These are phyloP conservation scores for Centrocercus urophasianus DNA, from an alignment of 2,113 vertebrate genomes.

Conservation along the genomic window DNA sequence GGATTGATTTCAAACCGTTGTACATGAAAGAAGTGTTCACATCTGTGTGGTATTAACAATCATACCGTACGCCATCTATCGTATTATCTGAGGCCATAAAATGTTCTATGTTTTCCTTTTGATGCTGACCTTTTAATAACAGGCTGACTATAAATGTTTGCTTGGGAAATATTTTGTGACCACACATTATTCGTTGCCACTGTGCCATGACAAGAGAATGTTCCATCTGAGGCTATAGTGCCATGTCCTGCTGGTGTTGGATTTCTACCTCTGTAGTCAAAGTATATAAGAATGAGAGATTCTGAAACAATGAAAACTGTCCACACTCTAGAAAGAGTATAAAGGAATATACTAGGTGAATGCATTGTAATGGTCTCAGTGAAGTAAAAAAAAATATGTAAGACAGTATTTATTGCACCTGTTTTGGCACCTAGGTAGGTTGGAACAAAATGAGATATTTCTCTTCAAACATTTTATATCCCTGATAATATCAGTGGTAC, in stretches of 20 bases:
- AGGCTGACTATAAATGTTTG: not conserved
- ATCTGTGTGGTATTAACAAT: rapidly evolving
- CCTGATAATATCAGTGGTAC: not conserved
- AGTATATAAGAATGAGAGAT: not conserved
- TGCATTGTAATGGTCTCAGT: not conserved
- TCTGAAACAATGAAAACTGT: not conserved
- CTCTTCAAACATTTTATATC: not conserved
- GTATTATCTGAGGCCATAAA: rapidly evolving
- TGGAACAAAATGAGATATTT: not conserved
- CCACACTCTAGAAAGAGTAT: not conserved
- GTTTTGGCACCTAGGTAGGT: not conserved
- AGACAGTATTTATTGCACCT: not conserved
- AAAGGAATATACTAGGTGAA: not conserved
- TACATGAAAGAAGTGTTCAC: not conserved
- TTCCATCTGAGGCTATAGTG: rapidly evolving
- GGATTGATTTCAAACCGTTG: not conserved
- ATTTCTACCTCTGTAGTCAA: not conserved
- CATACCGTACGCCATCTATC: not conserved
- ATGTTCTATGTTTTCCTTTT: not conserved
- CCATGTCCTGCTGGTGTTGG: not conserved
- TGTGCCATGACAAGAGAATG: not conserved
- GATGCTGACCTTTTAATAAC: not conserved
- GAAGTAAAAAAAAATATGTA: not conserved
- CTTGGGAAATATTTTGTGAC: not conserved
- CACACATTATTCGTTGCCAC: not conserved